Base-by-base conservation (phyloP, 2,888 invertebrate genomes). In the Nebria brevicollis region DNA sequence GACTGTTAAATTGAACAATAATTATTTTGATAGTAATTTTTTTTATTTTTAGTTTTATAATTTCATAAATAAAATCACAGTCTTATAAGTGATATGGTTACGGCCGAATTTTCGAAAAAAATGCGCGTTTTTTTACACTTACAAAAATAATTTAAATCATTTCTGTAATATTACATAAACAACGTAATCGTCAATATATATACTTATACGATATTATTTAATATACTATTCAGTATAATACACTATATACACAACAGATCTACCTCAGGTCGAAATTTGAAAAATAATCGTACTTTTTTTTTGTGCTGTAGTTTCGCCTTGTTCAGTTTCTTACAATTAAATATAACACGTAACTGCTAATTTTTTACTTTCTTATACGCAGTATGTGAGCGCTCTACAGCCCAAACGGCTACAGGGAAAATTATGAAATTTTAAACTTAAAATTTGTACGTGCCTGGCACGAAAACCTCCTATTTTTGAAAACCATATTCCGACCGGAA, bases 191-290 rank as follows among this genome's bases (percentile, higher is more conserved):
- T 54, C 54, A 54, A 54, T 11, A 54, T 34, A 54, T 34, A 34
- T 54, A 54, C 54, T 54, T 54, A 54, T 54, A 54, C 54, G 8
- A 54, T 54, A 54, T 54, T 13, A 54, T 54, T 54, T 54, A 54
- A 54, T 54, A 54, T 54, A 54, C 54, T 54, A 54, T 54, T 54
- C 13, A 54, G 54, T 54, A 54, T 54, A 54, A 54, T 54, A 54
- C 54, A 54, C 54, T 54, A 54, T 54, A 54, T 54, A 54, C 54
- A 54, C 54, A 54, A 54, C 54, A 54, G 54, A 54, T 54, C 54
- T 54, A 54, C 54, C 54, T 54, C 54, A 54, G 54, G 54, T 54
- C 54, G 54, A 54, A 54, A 54, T 54, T 54, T 8, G 13, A 54
- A 54, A 54, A 54, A 54, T 54, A 54, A 11, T 54, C 54, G 13